Percentiles rank a stretch among this genome's conserved stretches.
phyloP scores from a whole-genome alignment of 92 coral and sea anemone genomes.

The Palythoa grandis region DNA sequence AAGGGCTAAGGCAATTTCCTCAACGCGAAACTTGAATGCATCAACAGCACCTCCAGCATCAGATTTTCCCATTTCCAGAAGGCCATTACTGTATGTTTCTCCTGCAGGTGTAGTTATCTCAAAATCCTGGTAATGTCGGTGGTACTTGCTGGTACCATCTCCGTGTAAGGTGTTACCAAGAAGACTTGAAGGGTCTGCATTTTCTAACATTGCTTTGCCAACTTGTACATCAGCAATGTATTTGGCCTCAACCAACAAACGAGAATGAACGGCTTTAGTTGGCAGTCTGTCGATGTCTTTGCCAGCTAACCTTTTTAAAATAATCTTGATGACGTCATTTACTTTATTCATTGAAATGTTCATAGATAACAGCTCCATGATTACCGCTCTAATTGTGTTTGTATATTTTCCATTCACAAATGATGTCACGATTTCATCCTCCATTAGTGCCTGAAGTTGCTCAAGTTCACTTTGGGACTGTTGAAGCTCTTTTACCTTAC shows the following conservation, averaged over 20 bases:
- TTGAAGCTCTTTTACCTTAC: slow-evolving; percentile 41
- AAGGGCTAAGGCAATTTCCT: slow-evolving; percentile 50
- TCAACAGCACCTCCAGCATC: slow-evolving; percentile 44
- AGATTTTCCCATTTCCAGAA: slow-evolving; percentile 51
- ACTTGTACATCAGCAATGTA: slow-evolving; percentile 48
- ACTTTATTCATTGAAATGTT: slow-evolving; percentile 52
- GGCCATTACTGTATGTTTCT: slow-evolving; percentile 47
- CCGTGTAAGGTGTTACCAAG: slow-evolving; percentile 50
- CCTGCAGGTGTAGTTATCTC: slow-evolving; percentile 49
- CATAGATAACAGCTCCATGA: slow-evolving; percentile 51
- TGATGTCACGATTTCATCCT: slow-evolving; percentile 35
- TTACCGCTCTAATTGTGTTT: slow-evolving; percentile 48
- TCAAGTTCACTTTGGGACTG: slow-evolving; percentile 37
- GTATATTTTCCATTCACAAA: slow-evolving; percentile 50
- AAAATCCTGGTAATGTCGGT: slow-evolving; percentile 52
- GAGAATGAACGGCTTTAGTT: slow-evolving; percentile 52
- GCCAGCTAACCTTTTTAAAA: slow-evolving; percentile 33
- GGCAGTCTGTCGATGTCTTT: slow-evolving; percentile 51
- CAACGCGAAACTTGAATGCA: slow-evolving; percentile 43
- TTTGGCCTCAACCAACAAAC: slow-evolving; percentile 46
- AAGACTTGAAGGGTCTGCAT: slow-evolving; percentile 33
- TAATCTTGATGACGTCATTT: slow-evolving; percentile 44
- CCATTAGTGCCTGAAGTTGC: slow-evolving; percentile 16
- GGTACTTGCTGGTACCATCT: slow-evolving; percentile 55
- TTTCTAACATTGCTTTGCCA: slow-evolving; percentile 51